Conservation (phyloP, 2,113 vertebrate genomes). For the Phrynosoma blainvillii region DNA sequence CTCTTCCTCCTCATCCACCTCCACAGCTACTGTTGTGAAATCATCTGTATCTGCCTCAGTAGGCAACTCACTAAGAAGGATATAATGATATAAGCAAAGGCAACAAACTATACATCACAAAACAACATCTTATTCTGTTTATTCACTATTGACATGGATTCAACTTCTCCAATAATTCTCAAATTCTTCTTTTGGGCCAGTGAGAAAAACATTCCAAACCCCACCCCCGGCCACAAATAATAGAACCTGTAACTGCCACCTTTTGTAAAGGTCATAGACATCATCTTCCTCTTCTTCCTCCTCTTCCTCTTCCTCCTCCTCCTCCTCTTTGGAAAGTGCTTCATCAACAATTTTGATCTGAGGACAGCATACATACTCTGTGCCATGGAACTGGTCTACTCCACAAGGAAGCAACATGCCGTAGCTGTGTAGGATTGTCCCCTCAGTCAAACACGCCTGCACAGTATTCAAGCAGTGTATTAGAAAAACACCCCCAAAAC, state of each 20-base stretch:
- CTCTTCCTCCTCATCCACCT: slow-evolving; percentile 80
- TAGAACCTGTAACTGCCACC: slow-evolving; percentile 50
- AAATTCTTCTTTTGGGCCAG: background rate
- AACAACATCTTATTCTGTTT: too few relatives aligned
- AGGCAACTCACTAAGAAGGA: slow-evolving; percentile 79
- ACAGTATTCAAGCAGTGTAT: background rate
- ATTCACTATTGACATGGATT: background rate
- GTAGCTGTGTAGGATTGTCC: slow-evolving; percentile 89
- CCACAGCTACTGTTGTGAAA: slow-evolving; percentile 79
- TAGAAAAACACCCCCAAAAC: background rate
- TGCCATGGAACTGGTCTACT: slow-evolving; percentile 91
- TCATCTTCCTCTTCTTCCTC: slow-evolving; percentile 70
- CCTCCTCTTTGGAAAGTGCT: slow-evolving; percentile 81
- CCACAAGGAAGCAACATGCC: slow-evolving; percentile 96
- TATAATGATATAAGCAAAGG: background rate
- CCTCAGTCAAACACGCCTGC: slow-evolving; percentile 88
- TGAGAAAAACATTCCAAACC: background rate
- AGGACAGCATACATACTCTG: slow-evolving; percentile 95
- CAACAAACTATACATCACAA: too few relatives aligned
- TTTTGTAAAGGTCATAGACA: slow-evolving; percentile 80
- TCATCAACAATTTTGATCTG: slow-evolving; percentile 76
- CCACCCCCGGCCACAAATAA: too few relatives aligned
- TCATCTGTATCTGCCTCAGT: slow-evolving; percentile 83
- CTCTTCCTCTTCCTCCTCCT: slow-evolving; percentile 78
- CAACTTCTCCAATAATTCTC: too few relatives aligned